A percentile compares a stretch with the other conserved stretches of the same genome.
Evolutionary conservation across 2,113 vertebrate species (phyloP).

Genomic region (Ptilorrhoa leucosticta): DNA sequence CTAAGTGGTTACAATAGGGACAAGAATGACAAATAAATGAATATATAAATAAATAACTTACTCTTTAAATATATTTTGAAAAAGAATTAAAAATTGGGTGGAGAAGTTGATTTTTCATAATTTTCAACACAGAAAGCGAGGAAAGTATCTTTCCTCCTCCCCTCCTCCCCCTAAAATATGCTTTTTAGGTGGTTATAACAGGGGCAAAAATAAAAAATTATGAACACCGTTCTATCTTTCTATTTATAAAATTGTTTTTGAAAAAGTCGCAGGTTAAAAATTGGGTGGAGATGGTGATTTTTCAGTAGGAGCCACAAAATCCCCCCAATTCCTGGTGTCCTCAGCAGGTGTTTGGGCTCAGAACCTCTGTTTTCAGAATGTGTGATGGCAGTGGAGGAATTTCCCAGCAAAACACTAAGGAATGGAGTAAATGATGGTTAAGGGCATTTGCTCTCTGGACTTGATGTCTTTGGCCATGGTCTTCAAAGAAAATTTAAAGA

Average conservation of each 20-base stretch:
- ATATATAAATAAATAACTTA: background rate
- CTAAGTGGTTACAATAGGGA: no score
- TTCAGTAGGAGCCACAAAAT: background rate
- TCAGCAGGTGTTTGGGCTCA: background rate
- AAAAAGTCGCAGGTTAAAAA: background rate
- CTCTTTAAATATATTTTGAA: background rate
- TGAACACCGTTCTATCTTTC: background rate
- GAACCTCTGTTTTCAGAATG: accelerated
- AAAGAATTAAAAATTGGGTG: background rate
- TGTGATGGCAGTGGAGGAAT: accelerated
- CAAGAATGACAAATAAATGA: background rate
- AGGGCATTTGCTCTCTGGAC: background rate
- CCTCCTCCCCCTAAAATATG: accelerated
- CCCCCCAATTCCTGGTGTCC: background rate
- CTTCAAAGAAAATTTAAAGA: background rate
- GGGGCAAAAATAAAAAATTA: background rate
- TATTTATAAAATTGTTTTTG: accelerated
- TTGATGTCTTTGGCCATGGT: background rate
- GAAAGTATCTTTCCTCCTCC: background rate
- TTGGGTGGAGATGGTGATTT: background rate
- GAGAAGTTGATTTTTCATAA: background rate
- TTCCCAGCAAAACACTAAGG: background rate
- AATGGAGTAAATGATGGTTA: background rate
- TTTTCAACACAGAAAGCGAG: background rate
- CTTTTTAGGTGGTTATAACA: background rate